Percentiles rank a stretch among this genome's conserved stretches.
Evolutionary conservation across 2,797 vertebrate genomes (phyloP).

Genomic region (Phrynocephalus vlangalii): DNA sequence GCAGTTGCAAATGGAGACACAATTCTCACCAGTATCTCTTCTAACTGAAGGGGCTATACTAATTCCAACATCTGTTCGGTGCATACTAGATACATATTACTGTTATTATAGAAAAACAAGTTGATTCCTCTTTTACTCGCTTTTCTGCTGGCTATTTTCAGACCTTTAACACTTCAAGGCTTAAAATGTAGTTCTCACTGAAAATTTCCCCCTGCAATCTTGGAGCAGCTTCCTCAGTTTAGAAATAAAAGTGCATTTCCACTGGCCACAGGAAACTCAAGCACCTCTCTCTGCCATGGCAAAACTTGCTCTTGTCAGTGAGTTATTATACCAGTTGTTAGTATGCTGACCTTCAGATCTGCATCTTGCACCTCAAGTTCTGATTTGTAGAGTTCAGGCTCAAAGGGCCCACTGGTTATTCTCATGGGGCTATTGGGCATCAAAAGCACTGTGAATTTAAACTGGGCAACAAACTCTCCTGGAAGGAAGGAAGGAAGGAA

Average conservation of each 20-base stretch:
- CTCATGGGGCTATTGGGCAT: conserved; percentile 96
- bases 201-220: neutral
- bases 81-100: neutral
- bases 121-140: neutral
- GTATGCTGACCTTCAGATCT: conserved; percentile 89
- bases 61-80: neutral
- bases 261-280: neutral
- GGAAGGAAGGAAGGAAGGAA: neutral
- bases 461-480: conserved; percentile 97
- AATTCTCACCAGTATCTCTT: neutral
- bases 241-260: too few relatives aligned
- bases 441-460: conserved; percentile 97
- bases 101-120: neutral
- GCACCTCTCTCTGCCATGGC: neutral
- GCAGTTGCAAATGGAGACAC: neutral
- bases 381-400: conserved; percentile 93
- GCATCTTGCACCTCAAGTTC: conserved; percentile 92
- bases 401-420: conserved; percentile 91
- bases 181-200: neutral
- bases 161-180: neutral
- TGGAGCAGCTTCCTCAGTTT: neutral
- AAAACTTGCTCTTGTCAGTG: accelerated
- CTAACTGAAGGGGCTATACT: neutral
- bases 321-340: neutral
- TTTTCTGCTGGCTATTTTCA: neutral